Conservation (phyloP, 2,888 invertebrate species). For the Tuberolachnus salignus region DNA sequence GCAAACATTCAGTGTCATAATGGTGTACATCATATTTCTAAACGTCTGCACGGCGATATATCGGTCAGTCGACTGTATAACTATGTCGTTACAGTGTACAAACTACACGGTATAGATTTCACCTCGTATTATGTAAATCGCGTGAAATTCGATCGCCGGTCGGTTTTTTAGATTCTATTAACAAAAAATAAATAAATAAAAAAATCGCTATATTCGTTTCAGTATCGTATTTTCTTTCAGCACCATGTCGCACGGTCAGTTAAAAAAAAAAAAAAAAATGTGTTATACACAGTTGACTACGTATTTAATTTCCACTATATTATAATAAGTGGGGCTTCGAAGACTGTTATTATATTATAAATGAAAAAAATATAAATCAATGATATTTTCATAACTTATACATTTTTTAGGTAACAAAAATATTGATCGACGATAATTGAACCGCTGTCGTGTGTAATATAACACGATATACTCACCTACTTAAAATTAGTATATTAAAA, state of each 20-base stretch:
- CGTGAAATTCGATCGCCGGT: slow-evolving; percentile 36
- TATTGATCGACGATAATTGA: too few species aligned
- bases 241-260: not conserved
- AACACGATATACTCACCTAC: too few species aligned
- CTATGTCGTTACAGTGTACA: slow-evolving; percentile 39
- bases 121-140: slow-evolving; percentile 43
- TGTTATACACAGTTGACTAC: not conserved
- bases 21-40: slow-evolving; percentile 38
- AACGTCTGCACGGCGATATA: slow-evolving; percentile 2
- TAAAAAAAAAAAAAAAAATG: slow-evolving; percentile 11
- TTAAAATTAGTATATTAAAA: too few species aligned
- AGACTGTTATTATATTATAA: too few species aligned
- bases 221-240: slow-evolving; percentile 19
- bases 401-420: too few species aligned
- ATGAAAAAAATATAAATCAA: too few species aligned
- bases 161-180: not conserved
- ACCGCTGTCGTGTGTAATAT: too few species aligned
- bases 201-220: slow-evolving; percentile 6
- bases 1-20: slow-evolving; percentile 17
- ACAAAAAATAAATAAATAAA: too few species aligned
- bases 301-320: slow-evolving; percentile 34
- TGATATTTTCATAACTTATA: too few species aligned
- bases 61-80: slow-evolving; percentile 37
- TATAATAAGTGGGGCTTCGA: slow-evolving; percentile 32
- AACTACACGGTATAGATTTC: slow-evolving; percentile 28